Conservation (phyloP, 2,888 invertebrate species). For the Xylophagus ater region DNA sequence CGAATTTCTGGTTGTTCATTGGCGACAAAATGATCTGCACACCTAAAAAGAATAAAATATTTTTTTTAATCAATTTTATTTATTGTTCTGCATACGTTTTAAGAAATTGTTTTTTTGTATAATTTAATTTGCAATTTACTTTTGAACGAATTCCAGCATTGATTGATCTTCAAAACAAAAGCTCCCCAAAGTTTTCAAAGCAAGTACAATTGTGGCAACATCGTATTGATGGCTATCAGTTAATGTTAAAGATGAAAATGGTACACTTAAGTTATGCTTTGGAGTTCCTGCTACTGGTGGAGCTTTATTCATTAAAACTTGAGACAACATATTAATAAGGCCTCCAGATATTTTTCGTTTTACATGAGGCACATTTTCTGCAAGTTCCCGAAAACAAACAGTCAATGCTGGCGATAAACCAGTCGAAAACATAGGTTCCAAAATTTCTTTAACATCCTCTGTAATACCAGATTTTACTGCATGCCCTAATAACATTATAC, state of each 20-base stretch:
- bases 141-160: constrained; percentile 79
- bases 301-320: constrained; percentile 79
- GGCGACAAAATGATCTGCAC: constrained; percentile 82
- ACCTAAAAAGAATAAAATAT: constrained; percentile 40
- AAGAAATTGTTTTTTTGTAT: neutral
- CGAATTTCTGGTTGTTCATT: constrained; percentile 87
- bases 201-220: constrained; percentile 76
- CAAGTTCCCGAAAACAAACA: constrained; percentile 81
- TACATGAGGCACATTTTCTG: constrained; percentile 73
- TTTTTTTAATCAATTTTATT: neutral
- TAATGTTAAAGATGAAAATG: constrained; percentile 33
- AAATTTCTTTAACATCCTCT: constrained; percentile 66
- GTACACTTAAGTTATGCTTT: constrained; percentile 41
- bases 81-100: too few species aligned
- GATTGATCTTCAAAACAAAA: constrained; percentile 88
- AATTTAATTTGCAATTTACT: constrained; percentile 21
- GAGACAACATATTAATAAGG: constrained; percentile 78
- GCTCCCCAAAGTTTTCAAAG: constrained; percentile 81
- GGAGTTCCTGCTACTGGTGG: constrained; percentile 67
- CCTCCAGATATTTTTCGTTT: constrained; percentile 89
- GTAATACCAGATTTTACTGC: constrained; percentile 71
- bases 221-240: constrained; percentile 47
- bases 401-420: constrained; percentile 85
- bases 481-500: constrained; percentile 81
- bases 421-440: constrained; percentile 87